Conservation (phyloP, 2,797 vertebrate species). For the Crypturellus tataupa region DNA sequence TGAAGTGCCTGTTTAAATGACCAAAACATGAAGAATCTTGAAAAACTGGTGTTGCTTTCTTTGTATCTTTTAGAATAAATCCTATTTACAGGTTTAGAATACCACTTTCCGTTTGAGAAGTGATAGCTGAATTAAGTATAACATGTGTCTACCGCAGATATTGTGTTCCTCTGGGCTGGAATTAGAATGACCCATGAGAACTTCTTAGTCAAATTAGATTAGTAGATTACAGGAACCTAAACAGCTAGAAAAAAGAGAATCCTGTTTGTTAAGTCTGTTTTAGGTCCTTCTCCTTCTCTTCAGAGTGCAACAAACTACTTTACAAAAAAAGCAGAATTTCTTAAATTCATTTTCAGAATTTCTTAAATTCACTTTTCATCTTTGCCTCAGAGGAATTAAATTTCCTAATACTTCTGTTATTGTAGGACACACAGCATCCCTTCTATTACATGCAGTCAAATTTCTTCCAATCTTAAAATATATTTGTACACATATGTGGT, state of each 20-base stretch:
- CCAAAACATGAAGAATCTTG: neutral
- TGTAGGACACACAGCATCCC: rapidly evolving
- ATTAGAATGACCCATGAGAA: neutral
- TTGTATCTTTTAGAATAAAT: neutral
- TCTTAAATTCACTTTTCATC: neutral
- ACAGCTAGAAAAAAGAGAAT: neutral
- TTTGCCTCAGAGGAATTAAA: neutral
- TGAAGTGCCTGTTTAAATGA: neutral
- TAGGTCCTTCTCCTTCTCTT: no score
- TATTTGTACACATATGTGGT: neutral
- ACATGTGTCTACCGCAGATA: neutral
- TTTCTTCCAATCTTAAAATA: neutral
- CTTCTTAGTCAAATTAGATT: neutral
- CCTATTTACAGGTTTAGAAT: neutral
- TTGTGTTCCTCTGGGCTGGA: neutral
- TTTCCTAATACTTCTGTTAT: neutral
- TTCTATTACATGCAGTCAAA: neutral
- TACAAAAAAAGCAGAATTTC: neutral
- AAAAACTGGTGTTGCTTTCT: neutral
- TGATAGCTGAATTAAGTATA: neutral
- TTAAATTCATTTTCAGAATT: neutral
- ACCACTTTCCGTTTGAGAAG: neutral
- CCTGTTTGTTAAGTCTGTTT: neutral
- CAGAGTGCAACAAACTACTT: neutral
- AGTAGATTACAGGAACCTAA: neutral